These are phyloP conservation scores for Stenichneumon culpator DNA, from an alignment of 2,888 invertebrate genomes.

Conservation along the genomic window DNA sequence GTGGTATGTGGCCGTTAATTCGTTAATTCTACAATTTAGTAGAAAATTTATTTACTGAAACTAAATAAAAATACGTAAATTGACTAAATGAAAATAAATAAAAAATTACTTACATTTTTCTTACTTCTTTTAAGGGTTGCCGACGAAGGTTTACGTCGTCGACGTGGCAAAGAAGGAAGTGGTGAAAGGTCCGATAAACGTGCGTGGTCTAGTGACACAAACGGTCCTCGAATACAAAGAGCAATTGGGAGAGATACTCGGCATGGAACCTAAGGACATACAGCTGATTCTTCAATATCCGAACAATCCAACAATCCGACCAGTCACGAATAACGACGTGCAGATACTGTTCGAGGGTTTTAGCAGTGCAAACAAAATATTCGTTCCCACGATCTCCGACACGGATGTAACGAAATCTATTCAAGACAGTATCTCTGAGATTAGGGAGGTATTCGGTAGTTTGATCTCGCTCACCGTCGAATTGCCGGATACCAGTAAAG, in stretches of 20 bases:
- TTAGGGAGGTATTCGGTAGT: slow-evolving; percentile 87
- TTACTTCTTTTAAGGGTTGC: slow-evolving; percentile 82
- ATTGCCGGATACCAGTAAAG: slow-evolving; percentile 88
- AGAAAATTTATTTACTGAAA: neutral
- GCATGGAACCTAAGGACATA: slow-evolving; percentile 84
- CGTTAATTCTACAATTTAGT: neutral
- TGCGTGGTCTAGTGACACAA: slow-evolving; percentile 87
- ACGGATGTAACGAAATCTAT: slow-evolving; percentile 86
- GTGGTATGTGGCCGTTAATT: slow-evolving; percentile 84
- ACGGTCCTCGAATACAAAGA: slow-evolving; percentile 87
- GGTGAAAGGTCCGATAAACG: slow-evolving; percentile 87
- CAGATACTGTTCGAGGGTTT: slow-evolving; percentile 82
- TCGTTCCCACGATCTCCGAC: slow-evolving; percentile 85
- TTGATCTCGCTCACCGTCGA: slow-evolving; percentile 88
- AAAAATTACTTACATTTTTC: neutral
- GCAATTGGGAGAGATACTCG: slow-evolving; percentile 86
- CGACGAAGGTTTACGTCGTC: slow-evolving; percentile 88
- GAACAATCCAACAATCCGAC: neutral
- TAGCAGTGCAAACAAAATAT: slow-evolving; percentile 84
- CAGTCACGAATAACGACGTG: slow-evolving; percentile 79
- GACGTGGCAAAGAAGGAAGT: slow-evolving; percentile 88
- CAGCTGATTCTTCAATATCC: slow-evolving; percentile 85
- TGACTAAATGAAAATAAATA: too few species aligned
- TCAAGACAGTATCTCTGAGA: slow-evolving; percentile 72
- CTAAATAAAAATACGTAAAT: too few species aligned